These are phyloP conservation scores for Natrix natrix DNA, from an alignment of 2,797 vertebrate genomes.

Conservation along the genomic window DNA sequence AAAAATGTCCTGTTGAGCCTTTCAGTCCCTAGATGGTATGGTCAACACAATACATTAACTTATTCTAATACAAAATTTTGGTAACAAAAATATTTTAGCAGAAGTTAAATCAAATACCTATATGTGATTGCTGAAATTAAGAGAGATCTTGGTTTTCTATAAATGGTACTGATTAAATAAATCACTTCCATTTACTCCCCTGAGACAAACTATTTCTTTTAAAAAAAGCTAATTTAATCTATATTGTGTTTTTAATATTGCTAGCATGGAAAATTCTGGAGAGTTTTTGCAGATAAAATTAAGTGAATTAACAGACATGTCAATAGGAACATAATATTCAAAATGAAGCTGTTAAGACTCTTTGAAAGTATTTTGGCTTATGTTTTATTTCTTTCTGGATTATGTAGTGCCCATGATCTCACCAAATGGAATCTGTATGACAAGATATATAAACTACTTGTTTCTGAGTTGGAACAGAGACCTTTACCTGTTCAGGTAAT, in stretches of 20 bases:
- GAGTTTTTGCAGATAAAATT: not conserved
- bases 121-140: not conserved
- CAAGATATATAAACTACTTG: slow-evolving; percentile 76
- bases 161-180: slow-evolving; percentile 5
- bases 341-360: not conserved
- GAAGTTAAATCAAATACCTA: not conserved
- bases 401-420: slow-evolving; percentile 83
- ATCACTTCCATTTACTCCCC: not conserved
- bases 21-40: not conserved
- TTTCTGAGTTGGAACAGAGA: slow-evolving; percentile 64
- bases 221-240: not conserved
- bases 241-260: not conserved
- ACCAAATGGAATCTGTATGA: slow-evolving; percentile 78
- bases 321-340: not conserved
- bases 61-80: not conserved
- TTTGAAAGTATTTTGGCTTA: not conserved
- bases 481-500: slow-evolving; percentile 76
- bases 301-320: not conserved
- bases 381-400: slow-evolving; percentile 22
- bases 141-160: not conserved
- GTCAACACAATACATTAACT: not conserved
- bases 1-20: not conserved
- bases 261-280: not conserved
- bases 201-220: not conserved
- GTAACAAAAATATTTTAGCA: not conserved